A percentile compares a stretch with the other conserved stretches of the same genome.
Conservation (phyloP, 2,797 vertebrate genomes). For the Squalus acanthias region DNA sequence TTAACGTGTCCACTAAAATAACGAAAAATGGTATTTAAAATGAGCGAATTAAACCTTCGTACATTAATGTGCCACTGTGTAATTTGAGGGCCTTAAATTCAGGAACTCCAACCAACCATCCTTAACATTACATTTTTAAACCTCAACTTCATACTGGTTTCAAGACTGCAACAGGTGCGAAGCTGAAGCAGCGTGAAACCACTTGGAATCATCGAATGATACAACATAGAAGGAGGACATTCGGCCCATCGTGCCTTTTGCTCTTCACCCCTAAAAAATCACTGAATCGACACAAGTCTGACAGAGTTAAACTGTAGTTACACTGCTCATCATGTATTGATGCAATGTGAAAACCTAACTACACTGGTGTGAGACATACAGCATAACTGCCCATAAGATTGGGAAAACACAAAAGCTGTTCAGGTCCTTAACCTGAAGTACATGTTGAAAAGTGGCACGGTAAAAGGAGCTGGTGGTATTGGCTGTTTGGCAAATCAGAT, state of each 20-base stretch:
- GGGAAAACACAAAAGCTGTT: background rate
- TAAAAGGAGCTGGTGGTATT: background rate
- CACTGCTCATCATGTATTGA: background rate
- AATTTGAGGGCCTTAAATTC: background rate
- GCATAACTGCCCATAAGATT: background rate
- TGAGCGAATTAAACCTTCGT: background rate
- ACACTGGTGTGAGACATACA: background rate
- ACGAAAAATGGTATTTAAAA: background rate
- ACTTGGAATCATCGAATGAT: background rate
- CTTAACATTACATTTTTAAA: background rate
- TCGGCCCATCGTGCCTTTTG: background rate
- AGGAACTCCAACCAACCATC: background rate
- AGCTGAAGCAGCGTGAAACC: background rate
- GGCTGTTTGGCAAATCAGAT: conserved; percentile 25
- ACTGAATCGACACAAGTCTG: background rate
- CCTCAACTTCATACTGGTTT: background rate
- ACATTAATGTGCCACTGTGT: background rate
- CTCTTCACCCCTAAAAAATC: background rate
- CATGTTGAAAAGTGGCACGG: background rate
- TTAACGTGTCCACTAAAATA: background rate
- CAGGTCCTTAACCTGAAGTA: background rate
- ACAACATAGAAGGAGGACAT: background rate
- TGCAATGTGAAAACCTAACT: background rate
- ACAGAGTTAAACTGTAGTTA: background rate
- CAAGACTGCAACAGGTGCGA: background rate